Conservation (phyloP, 2,113 vertebrate species). For the Miniopterus natalensis region DNA sequence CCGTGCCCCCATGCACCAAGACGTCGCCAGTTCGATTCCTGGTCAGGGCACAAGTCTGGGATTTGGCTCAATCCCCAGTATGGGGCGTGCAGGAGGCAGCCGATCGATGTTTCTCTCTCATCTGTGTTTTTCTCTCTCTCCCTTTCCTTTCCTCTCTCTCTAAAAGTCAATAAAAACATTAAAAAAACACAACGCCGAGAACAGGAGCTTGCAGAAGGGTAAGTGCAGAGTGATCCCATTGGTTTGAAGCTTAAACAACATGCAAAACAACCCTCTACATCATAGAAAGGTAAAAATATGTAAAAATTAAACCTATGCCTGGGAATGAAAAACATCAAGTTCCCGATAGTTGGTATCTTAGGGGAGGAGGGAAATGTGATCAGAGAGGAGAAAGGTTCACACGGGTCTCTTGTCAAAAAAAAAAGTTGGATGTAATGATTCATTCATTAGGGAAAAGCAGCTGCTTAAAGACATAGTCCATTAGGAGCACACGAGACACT, state of each 20-base stretch:
- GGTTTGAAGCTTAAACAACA: neutral
- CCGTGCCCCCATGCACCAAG: too few species aligned
- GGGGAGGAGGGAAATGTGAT: neutral
- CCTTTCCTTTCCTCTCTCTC: too few species aligned
- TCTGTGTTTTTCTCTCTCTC: too few species aligned
- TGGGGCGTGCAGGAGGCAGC: too few species aligned
- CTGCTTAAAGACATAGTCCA: neutral
- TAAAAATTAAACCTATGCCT: neutral
- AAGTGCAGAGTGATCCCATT: too few species aligned
- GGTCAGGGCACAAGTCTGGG: too few species aligned
- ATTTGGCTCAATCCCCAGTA: too few species aligned
- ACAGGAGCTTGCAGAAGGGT: neutral
- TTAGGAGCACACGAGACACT: neutral
- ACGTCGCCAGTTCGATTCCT: too few species aligned
- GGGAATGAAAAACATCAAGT: neutral
- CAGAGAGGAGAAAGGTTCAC: neutral
- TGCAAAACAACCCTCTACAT: neutral
- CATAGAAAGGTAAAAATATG: neutral
- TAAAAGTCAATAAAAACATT: too few species aligned
- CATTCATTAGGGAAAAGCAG: conserved; percentile 50
- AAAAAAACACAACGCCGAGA: neutral
- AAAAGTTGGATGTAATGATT: neutral
- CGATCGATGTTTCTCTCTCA: too few species aligned
- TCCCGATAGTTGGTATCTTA: neutral
- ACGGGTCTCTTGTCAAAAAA: neutral